phyloP scores from a whole-genome alignment of 2,888 invertebrate genomes.

The Terebella lapidaria region DNA sequence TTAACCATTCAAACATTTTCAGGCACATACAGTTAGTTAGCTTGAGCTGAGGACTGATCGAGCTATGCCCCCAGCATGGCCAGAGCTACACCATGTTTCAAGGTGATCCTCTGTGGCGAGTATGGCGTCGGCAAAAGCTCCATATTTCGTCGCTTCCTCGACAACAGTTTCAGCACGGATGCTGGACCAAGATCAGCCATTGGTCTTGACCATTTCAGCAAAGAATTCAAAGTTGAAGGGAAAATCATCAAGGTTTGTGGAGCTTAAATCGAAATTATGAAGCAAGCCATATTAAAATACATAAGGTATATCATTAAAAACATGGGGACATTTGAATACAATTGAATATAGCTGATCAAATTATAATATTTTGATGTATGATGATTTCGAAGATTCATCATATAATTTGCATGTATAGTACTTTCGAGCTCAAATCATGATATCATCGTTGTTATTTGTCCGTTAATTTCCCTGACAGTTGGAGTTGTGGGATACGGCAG shows the following conservation, averaged over 20 bases:
- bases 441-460: too few relatives aligned
- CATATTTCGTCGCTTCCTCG: conserved; percentile 82
- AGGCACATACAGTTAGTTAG: too few relatives aligned
- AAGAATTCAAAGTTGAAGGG: conserved; percentile 67
- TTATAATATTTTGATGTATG: not conserved
- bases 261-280: too few relatives aligned
- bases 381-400: not conserved
- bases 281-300: too few relatives aligned
- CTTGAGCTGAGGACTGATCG: too few relatives aligned
- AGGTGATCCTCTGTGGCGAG: conserved; percentile 91
- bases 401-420: not conserved
- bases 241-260: conserved; percentile 67
- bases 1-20: too few relatives aligned
- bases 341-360: not conserved
- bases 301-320: too few relatives aligned
- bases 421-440: too few relatives aligned
- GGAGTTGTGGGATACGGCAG: conserved; percentile 94
- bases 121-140: conserved; percentile 95
- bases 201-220: conserved; percentile 85
- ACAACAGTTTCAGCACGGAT: conserved; percentile 79
- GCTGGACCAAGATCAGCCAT: conserved; percentile 78
- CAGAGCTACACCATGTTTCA: conserved; percentile 5
- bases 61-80: too few relatives aligned
- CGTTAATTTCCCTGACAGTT: conserved; percentile 61
- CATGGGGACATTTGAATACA: too few relatives aligned